These are phyloP conservation scores for Biston betularia DNA, from an alignment of 2,888 invertebrate species.

Conservation along the genomic window DNA sequence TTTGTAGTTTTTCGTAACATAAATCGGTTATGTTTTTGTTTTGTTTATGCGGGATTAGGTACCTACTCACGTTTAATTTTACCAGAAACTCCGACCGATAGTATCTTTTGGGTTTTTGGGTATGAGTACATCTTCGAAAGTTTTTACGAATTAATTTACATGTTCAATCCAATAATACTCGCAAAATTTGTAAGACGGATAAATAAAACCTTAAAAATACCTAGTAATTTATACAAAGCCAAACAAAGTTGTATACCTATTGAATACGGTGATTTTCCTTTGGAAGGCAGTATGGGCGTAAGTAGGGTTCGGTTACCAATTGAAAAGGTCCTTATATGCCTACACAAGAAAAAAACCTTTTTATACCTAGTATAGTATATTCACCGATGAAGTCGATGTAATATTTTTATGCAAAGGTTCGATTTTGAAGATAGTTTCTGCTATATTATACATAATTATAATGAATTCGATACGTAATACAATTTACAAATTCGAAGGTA, in stretches of 20 bases:
- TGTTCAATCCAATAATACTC: background rate
- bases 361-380: background rate
- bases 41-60: too few relatives aligned
- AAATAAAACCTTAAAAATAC: too few relatives aligned
- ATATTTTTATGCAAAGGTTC: background rate
- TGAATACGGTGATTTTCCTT: constrained; percentile 4
- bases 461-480: too few relatives aligned
- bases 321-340: background rate
- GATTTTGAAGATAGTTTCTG: background rate
- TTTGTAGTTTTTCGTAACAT: too few relatives aligned
- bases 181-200: background rate
- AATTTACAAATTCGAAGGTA: background rate
- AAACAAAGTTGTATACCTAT: background rate
- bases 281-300: background rate
- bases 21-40: too few relatives aligned
- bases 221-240: too few relatives aligned
- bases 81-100: too few relatives aligned
- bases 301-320: background rate
- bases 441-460: background rate
- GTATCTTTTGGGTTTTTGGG: too few relatives aligned
- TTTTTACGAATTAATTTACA: too few relatives aligned
- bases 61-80: too few relatives aligned
- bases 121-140: too few relatives aligned
- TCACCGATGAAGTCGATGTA: background rate
- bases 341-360: background rate